Evolutionary conservation across 1,140 invertebrate species (phyloP).

Genomic region (Trichogramma pretiosum): DNA sequence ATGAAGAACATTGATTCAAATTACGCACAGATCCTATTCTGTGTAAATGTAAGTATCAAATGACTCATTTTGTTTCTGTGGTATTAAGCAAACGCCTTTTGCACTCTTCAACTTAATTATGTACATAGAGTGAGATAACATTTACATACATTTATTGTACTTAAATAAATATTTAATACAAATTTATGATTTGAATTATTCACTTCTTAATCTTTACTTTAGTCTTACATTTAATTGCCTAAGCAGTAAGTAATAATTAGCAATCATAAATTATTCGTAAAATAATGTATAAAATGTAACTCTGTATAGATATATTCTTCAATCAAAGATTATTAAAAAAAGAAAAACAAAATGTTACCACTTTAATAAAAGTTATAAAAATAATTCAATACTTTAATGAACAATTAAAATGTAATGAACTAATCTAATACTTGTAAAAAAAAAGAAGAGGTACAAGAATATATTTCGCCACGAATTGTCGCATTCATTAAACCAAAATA

Average conservation of each 20-base stretch:
- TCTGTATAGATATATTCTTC: conserved; percentile 5
- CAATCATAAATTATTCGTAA: conserved; percentile 5
- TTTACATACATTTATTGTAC: conserved; percentile 11
- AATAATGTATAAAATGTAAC: conserved; percentile 11
- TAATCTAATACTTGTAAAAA: conserved; percentile 14
- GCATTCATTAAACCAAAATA: too few species aligned
- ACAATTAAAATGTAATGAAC: conserved; percentile 6
- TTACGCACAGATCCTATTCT: conserved; percentile 7
- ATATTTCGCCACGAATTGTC: background rate
- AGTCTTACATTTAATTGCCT: too few species aligned
- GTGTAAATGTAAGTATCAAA: conserved; percentile 18
- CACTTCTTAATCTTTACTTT: background rate
- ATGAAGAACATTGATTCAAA: background rate
- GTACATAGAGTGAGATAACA: conserved; percentile 14
- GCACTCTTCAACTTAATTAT: conserved; percentile 11
- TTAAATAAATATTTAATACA: conserved; percentile 14
- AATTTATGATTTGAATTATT: conserved; percentile 1
- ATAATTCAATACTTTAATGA: conserved; percentile 10
- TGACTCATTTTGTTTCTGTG: conserved; percentile 1
- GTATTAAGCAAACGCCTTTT: conserved; percentile 2
- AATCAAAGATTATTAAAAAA: background rate
- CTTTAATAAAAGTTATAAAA: conserved; percentile 14
- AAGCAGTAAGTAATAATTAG: too few species aligned
- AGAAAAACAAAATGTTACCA: conserved; percentile 5
- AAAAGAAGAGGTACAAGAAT: conserved; percentile 11